Evolutionary conservation across 2,113 vertebrate genomes (phyloP), one percentile per base, ranked within the genome.

Genomic region (Climacteris rufus): DNA sequence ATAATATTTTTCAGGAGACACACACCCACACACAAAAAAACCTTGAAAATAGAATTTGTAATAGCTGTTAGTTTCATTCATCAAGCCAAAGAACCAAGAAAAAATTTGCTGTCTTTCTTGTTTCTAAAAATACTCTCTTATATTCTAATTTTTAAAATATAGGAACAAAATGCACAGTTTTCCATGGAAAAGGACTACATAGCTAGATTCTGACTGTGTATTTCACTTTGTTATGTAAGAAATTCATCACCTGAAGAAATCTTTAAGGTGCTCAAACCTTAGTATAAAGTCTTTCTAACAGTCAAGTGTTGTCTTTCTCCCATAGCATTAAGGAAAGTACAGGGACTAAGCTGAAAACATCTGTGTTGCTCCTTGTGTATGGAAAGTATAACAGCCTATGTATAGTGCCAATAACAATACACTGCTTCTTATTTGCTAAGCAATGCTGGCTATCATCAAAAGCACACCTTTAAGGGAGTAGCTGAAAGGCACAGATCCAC

Each of bases 401-500:
- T 45, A 31, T 37, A 75, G 70, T 69, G 92, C 90, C 87, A 88
- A 17, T 91, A 87, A 76, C 84, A 95, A 94, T 82, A 90, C 40
- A 72, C 37, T 68, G 57, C 65, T 69, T 23, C 77, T 69, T 52
- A 57, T 85, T 90, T 90, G 82, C 85, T 3, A 8, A 71, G 70
- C 15, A 49, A 18, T 23, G 57, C 90, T 95, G 95, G 85, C 49
- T 90, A 76, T 80, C 64, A 68, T 96, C 81, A 95, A 91, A 95
- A 87, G 35, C 56, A 87, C 92, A 91, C 87, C 65, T 95, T 90
- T 72, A 87, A 72, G 23, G 21, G 84, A 82, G 70, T 31, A 68
- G 77, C 85, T 84, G 60, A 91, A 87, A 89, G 30, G 77, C 78
- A 60, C 35, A 71, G 65, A 82, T 78, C 56, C 77, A 78, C 52